Conservation (phyloP, 2,113 vertebrate species). For the Phyllostomus hastatus region DNA sequence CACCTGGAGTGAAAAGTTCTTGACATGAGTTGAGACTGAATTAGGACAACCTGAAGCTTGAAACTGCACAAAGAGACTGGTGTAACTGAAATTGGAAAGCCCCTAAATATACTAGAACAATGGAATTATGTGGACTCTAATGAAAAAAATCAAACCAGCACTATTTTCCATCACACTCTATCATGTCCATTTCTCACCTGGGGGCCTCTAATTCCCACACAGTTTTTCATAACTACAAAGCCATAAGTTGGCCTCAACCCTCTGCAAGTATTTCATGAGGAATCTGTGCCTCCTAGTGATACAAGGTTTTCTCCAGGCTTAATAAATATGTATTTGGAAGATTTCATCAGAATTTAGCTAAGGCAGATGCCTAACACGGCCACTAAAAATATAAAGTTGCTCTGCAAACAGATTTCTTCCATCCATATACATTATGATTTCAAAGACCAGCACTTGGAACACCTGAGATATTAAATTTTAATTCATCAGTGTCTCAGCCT, state of each 20-base stretch:
- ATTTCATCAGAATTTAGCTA: background rate
- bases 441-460: background rate
- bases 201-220: background rate
- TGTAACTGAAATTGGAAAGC: background rate
- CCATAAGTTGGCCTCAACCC: background rate
- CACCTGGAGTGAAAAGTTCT: background rate
- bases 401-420: background rate
- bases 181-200: background rate
- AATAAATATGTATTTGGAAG: background rate
- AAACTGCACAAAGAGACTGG: background rate
- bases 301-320: background rate
- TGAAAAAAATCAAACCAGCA: background rate
- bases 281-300: background rate
- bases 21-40: background rate
- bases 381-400: background rate
- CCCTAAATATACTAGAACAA: background rate
- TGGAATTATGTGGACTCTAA: background rate
- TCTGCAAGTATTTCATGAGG: background rate
- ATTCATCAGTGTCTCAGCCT: background rate
- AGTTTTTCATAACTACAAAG: background rate
- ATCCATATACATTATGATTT: background rate
- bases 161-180: background rate
- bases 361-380: background rate
- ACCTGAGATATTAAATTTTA: background rate
- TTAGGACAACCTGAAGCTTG: background rate